phyloP scores from a whole-genome alignment of 2,113 vertebrate genomes.

The Centropristis striata region DNA sequence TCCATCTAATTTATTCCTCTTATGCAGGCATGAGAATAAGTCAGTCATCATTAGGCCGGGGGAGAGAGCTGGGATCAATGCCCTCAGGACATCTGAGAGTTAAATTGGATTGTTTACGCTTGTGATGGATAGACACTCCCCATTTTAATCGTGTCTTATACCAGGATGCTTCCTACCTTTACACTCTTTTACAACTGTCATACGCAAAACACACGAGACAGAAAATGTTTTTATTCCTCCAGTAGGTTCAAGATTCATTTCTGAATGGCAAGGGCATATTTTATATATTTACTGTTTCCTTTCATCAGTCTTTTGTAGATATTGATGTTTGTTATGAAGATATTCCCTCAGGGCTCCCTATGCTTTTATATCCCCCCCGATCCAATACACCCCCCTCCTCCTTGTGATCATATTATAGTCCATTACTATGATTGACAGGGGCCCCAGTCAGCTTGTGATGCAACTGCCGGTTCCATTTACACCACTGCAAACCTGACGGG shows the following conservation, averaged over 20 bases:
- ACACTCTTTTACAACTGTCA: neutral
- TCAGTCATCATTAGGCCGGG: slow-evolving; percentile 62
- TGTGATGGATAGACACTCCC: slow-evolving; percentile 32
- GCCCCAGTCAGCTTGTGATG: slow-evolving; percentile 2
- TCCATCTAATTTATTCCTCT: slow-evolving; percentile 54
- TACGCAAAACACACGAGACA: neutral
- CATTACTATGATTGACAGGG: slow-evolving; percentile 61
- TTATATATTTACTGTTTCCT: neutral
- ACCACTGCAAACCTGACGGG: neutral
- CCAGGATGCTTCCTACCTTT: neutral
- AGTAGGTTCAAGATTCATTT: neutral
- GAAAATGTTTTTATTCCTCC: too few relatives aligned
- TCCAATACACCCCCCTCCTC: neutral
- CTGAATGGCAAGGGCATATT: neutral
- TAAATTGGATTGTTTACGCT: slow-evolving; percentile 68
- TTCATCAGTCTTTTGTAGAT: slow-evolving; percentile 43
- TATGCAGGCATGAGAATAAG: slow-evolving; percentile 34
- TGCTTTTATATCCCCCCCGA: slow-evolving; percentile 1
- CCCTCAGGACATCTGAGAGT: slow-evolving; percentile 60
- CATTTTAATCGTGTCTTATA: neutral
- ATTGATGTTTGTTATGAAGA: slow-evolving; percentile 26
- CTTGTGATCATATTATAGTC: slow-evolving; percentile 32
- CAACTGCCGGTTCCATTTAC: slow-evolving; percentile 9
- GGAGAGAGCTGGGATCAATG: slow-evolving; percentile 41
- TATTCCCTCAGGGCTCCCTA: slow-evolving; percentile 1